Base-by-base conservation (phyloP, 2,888 invertebrate species). In the Pinctada fucata region DNA sequence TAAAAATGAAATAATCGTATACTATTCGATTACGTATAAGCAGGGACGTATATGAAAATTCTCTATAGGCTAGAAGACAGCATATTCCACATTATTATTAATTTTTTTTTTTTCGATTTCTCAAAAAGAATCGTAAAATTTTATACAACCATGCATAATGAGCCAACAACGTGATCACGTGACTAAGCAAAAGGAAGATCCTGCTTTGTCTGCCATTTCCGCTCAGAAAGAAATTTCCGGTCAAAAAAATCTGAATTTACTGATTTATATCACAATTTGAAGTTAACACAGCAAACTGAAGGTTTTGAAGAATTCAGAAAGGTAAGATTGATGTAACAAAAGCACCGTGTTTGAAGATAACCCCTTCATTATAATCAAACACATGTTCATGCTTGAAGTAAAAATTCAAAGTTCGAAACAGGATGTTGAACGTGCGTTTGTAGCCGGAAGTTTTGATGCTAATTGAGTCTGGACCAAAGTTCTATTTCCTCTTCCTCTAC, bases 401-500 rank as follows among this genome's bases (percentile, higher is more conserved):
- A 72, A 31, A 48, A 48, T 66, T 72, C 52, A 58, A 45, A n/a
- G 64, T 74, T 71, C 72, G 71, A 83, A 89, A 89, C 89, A 89
- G 89, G 89, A 89, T 89, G 88, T 89, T 83, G 87, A 87, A 85
- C 87, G 86, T 88, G 88, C 85, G 85, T 86, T 82, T 77, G 76
- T 79, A 85, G 88, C 88, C 90, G 88, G 90, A 88, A 90, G 88
- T 88, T 89, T 90, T 88, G 84, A 84, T 83, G 85, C 84, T 84
- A 84, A 87, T 87, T 86, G 83, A 84, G 86, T 86, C 86, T 86
- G 87, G 76, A 85, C 88, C 89, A 88, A 88, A 88, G 87, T 85
- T 84, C 87, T 83, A 88, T 89, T 90, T 89, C 90, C 89, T 88
- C 85, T 87, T 79, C 73, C 64, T 63, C 50, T 49, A 52, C 64